Conservation (phyloP, 2,888 invertebrate species). For the Melieria crassipennis region DNA sequence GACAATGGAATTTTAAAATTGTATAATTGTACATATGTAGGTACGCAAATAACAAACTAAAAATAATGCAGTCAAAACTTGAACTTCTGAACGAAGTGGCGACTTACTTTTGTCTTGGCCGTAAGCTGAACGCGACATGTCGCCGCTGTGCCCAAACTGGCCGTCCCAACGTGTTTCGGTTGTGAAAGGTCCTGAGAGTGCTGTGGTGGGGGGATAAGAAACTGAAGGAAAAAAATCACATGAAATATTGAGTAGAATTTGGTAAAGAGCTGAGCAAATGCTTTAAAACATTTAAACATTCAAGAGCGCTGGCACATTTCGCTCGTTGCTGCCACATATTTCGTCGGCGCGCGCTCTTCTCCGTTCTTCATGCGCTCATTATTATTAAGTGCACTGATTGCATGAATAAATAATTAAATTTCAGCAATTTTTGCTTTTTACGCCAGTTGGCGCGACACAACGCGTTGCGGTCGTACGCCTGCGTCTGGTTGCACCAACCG, state of each 20-base stretch:
- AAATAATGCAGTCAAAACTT: no score
- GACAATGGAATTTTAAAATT: no score
- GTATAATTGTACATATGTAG: no score
- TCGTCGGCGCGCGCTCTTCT: not conserved
- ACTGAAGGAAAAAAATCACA: conserved; percentile 47
- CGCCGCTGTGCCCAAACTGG: conserved; percentile 51
- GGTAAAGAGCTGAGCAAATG: not conserved
- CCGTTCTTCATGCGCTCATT: not conserved
- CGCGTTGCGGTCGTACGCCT: no score
- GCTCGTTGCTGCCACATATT: no score
- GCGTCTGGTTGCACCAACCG: no score
- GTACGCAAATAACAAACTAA: no score
- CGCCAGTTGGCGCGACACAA: no score
- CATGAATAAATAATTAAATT: conserved; percentile 38
- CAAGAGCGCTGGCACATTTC: no score
- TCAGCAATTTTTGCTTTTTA: conserved; percentile 30
- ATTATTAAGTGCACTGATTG: conserved; percentile 30
- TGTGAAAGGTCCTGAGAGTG: conserved; percentile 52
- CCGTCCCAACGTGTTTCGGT: conserved; percentile 61
- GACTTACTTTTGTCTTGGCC: conserved; percentile 61
- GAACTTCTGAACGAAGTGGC: not conserved
- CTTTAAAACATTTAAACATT: not conserved
- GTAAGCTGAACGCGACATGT: conserved; percentile 55
- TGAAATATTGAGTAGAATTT: not conserved
- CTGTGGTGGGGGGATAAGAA: conserved; percentile 63